Evolutionary conservation across 1,140 invertebrate genomes (phyloP).

Genomic region (Marisa cornuarietis): DNA sequence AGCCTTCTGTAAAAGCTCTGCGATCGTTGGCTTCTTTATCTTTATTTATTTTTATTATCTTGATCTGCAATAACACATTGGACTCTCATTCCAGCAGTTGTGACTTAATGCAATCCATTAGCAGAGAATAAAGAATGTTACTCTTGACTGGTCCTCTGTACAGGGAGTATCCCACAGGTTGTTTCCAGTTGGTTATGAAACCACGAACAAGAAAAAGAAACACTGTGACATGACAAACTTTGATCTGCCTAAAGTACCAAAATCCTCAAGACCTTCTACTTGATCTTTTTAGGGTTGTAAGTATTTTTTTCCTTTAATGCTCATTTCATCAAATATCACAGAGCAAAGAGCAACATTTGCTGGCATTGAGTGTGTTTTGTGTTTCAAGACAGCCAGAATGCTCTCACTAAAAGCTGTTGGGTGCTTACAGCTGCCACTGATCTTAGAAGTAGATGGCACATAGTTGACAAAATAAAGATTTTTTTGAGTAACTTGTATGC

Average conservation of each 20-base stretch:
- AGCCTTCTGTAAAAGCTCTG: background rate
- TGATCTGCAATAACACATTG: background rate
- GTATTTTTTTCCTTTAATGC: background rate
- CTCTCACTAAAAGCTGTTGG: background rate
- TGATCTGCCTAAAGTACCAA: background rate
- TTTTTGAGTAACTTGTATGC: too few species aligned
- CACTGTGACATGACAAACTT: background rate
- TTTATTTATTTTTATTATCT: too few species aligned
- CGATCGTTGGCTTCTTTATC: background rate
- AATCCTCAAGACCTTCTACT: background rate
- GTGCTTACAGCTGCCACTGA: background rate
- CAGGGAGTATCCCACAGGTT: background rate
- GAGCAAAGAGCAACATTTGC: background rate
- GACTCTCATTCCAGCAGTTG: background rate
- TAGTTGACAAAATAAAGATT: background rate
- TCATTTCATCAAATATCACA: background rate
- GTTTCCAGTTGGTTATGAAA: background rate
- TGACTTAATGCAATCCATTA: background rate
- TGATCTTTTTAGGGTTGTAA: background rate
- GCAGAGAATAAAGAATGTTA: background rate
- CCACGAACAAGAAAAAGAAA: background rate
- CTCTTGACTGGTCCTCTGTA: background rate
- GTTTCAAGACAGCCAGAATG: background rate
- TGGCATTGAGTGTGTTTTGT: background rate
- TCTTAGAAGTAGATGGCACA: background rate